phyloP scores from a whole-genome alignment of 2,888 invertebrate species.

The Brachycybe producta region DNA sequence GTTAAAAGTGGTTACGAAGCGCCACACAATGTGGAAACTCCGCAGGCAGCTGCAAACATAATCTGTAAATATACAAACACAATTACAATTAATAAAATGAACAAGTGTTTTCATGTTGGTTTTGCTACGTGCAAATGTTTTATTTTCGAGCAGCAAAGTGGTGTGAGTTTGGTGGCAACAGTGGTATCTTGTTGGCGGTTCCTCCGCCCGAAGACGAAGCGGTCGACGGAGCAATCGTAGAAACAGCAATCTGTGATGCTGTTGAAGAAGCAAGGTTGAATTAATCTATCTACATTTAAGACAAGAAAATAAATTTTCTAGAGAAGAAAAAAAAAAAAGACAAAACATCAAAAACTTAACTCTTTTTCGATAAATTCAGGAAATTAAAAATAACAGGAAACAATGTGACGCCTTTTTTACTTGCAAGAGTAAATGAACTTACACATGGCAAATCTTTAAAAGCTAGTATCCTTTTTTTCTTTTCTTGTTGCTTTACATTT shows the following conservation, averaged over 20 bases:
- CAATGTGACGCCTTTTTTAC: constrained; percentile 81
- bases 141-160: constrained; percentile 25
- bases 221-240: constrained; percentile 41
- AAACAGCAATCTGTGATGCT: constrained; percentile 56
- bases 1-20: constrained; percentile 55
- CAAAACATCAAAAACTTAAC: not conserved
- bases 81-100: not conserved
- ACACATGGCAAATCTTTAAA: constrained; percentile 68
- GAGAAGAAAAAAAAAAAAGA: not conserved
- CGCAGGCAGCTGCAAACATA: constrained; percentile 58
- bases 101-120: no score
- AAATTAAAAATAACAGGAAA: constrained; percentile 53
- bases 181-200: constrained; percentile 66
- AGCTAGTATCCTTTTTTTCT: constrained; percentile 60
- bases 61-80: constrained; percentile 34
- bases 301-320: not conserved
- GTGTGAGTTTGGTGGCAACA: constrained; percentile 29
- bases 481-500: no score
- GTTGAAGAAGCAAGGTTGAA: constrained; percentile 43
- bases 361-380: constrained; percentile 22
- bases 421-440: constrained; percentile 59
- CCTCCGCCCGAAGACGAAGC: constrained; percentile 61
- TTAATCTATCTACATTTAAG: constrained; percentile 13
- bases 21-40: constrained; percentile 51
- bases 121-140: constrained; percentile 6